A percentile compares a stretch with the other conserved stretches of the same genome.
phyloP scores from a whole-genome alignment of 1,140 invertebrate species.

The Caenorhabditis tropicalis region DNA sequence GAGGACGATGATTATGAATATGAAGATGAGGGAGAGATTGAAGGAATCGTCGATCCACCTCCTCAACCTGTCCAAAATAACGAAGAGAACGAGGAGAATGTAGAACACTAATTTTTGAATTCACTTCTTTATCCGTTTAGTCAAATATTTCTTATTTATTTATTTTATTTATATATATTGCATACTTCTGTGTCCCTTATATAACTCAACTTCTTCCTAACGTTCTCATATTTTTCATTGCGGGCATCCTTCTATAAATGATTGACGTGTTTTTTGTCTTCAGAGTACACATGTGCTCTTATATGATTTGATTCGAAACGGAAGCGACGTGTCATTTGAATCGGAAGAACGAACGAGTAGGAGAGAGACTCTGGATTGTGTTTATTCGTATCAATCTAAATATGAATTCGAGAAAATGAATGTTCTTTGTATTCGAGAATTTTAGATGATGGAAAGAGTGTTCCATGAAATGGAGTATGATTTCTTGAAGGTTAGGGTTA shows the following conservation, averaged over 20 bases:
- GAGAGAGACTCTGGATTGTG: too few species aligned
- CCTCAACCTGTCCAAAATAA: too few species aligned
- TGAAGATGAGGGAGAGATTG: not conserved
- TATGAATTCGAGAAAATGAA: too few species aligned
- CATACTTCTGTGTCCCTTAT: not conserved
- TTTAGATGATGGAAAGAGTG: too few species aligned
- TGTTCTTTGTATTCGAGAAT: too few species aligned
- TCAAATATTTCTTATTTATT: not conserved
- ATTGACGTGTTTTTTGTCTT: slow-evolving; percentile 15
- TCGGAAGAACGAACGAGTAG: not conserved
- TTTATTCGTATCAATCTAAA: too few species aligned
- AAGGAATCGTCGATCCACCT: too few species aligned
- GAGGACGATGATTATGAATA: not conserved
- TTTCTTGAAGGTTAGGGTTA: too few species aligned
- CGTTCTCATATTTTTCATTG: not conserved
- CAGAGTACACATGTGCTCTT: not conserved
- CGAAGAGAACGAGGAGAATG: not conserved
- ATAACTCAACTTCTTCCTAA: not conserved
- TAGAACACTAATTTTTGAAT: not conserved
- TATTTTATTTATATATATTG: not conserved
- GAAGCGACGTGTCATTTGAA: not conserved
- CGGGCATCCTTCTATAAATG: slow-evolving; percentile 26
- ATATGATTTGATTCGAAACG: slow-evolving; percentile 6
- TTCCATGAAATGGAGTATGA: too few species aligned
- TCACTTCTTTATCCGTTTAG: not conserved